phyloP scores from a whole-genome alignment of 1,140 invertebrate species.

The Penaeus vannamei region DNA sequence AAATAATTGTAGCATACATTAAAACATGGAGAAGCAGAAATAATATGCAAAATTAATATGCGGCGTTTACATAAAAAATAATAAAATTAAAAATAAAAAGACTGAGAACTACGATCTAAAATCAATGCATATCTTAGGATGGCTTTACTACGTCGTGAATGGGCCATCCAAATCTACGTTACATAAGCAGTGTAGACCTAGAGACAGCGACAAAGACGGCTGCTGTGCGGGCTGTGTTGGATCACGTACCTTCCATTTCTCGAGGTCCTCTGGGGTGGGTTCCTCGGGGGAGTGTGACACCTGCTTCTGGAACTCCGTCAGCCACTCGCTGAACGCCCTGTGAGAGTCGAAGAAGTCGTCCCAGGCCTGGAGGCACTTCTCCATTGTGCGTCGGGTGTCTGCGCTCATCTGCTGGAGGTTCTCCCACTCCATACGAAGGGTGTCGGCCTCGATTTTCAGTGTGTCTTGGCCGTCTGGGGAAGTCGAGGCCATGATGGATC shows the following conservation, averaged over 20 bases:
- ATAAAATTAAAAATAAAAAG: too few species aligned
- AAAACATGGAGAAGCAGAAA: too few species aligned
- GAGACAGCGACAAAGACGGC: slow-evolving; percentile 6
- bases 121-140: too few species aligned
- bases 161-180: neutral
- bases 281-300: slow-evolving; percentile 81
- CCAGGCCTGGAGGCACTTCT: slow-evolving; percentile 88
- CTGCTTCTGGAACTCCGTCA: slow-evolving; percentile 84
- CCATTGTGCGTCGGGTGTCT: slow-evolving; percentile 83
- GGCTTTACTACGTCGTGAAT: too few species aligned
- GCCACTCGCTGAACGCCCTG: slow-evolving; percentile 80
- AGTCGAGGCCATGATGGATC: slow-evolving; percentile 85
- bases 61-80: too few species aligned
- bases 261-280: slow-evolving; percentile 82
- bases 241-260: slow-evolving; percentile 77
- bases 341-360: slow-evolving; percentile 85
- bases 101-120: too few species aligned
- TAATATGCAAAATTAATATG: too few species aligned
- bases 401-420: slow-evolving; percentile 85
- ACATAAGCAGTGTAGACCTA: slow-evolving; percentile 28
- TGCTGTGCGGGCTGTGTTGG: neutral
- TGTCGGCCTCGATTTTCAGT: slow-evolving; percentile 87
- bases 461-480: slow-evolving; percentile 88
- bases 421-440: slow-evolving; percentile 90
- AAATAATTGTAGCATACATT: too few species aligned